Conservation (phyloP, 2,113 vertebrate genomes). For the Corvus hawaiiensis region DNA sequence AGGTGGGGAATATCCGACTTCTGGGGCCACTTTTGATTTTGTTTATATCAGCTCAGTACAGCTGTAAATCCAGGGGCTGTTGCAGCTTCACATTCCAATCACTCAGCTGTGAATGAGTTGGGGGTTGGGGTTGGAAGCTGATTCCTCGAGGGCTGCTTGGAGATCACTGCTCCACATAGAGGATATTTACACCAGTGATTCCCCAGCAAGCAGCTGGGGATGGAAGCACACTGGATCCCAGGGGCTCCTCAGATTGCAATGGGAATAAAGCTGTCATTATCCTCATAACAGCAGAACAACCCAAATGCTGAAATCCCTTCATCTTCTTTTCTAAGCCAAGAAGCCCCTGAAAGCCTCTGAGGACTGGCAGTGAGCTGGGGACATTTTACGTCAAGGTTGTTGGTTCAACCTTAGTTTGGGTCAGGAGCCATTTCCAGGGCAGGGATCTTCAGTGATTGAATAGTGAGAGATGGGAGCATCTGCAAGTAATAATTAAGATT, state of each 20-base stretch:
- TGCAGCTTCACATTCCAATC: background rate
- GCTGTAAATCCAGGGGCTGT: constrained; percentile 19
- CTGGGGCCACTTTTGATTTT: background rate
- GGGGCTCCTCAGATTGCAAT: background rate
- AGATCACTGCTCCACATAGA: background rate
- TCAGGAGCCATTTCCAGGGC: background rate
- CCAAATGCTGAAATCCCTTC: background rate
- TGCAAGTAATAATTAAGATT: background rate
- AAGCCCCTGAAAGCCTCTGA: background rate
- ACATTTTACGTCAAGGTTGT: background rate
- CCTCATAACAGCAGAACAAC: background rate
- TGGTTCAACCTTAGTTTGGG: background rate
- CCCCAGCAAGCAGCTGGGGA: background rate
- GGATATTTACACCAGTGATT: background rate
- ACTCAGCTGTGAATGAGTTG: background rate
- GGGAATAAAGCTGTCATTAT: background rate
- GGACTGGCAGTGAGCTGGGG: background rate
- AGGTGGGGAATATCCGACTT: background rate
- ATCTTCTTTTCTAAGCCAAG: background rate
- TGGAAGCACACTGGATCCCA: background rate
- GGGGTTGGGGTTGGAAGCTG: background rate
- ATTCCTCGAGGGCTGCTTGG: background rate
- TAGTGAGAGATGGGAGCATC: background rate
- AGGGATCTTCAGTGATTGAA: background rate
- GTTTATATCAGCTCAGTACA: background rate